These are phyloP conservation scores for Clitarchus hookeri DNA, from an alignment of 2,888 invertebrate species.

Conservation along the genomic window DNA sequence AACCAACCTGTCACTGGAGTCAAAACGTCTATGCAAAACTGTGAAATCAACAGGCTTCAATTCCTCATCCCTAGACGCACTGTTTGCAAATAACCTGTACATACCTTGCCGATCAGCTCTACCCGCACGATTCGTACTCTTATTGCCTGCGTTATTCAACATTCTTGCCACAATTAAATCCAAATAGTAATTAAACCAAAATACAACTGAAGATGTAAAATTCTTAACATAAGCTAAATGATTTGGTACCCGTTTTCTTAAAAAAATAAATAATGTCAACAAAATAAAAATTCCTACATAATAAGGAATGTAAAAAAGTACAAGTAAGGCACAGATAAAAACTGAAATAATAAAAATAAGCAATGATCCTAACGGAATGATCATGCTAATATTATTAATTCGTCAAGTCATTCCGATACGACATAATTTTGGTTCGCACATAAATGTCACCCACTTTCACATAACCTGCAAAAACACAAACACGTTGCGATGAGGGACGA, in stretches of 20 bases:
- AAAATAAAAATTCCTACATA: conserved; percentile 10
- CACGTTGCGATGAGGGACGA: background rate
- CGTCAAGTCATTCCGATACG: background rate
- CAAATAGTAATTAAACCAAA: background rate
- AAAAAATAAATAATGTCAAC: background rate
- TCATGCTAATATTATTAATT: background rate
- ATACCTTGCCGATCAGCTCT: background rate
- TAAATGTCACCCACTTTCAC: background rate
- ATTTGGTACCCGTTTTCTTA: background rate
- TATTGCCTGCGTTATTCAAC: background rate
- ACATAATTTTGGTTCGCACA: background rate
- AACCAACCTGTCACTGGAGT: background rate
- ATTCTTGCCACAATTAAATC: background rate
- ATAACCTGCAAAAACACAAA: background rate
- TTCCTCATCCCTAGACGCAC: background rate
- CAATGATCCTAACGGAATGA: conserved; percentile 14
- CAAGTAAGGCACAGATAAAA: background rate
- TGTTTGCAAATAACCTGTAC: background rate
- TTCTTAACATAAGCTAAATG: background rate
- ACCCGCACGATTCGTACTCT: background rate
- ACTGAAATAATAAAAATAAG: background rate
- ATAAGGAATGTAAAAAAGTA: background rate
- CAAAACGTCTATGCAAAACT: background rate
- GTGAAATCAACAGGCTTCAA: background rate
- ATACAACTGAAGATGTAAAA: background rate